phyloP scores from a whole-genome alignment of 1,140 invertebrate species.

The Drosophila willistoni region DNA sequence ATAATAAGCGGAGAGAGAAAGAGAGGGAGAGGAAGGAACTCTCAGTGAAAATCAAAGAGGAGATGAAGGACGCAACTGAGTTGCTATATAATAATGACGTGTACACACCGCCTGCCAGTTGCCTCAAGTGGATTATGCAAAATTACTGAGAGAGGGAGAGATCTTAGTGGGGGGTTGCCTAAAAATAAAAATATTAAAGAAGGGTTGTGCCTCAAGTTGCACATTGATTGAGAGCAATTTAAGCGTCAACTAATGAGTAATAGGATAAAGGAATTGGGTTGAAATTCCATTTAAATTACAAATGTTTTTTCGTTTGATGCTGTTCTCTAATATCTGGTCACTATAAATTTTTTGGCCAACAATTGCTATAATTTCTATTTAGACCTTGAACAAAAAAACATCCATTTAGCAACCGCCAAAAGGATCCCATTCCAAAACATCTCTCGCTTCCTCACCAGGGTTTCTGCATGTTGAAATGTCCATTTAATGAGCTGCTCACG shows the following conservation, averaged over 20 bases:
- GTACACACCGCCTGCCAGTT: conserved; percentile 24
- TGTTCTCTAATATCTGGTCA: neutral
- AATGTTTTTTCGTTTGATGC: neutral
- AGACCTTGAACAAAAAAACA: neutral
- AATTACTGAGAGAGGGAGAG: conserved; percentile 31
- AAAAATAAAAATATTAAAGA: neutral
- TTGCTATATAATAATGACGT: conserved; percentile 50
- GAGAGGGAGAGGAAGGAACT: neutral
- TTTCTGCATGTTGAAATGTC: neutral
- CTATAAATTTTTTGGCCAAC: neutral
- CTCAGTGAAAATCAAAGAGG: neutral
- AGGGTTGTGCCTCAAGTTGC: conserved; percentile 9
- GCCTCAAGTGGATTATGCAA: conserved; percentile 60
- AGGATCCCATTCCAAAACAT: neutral
- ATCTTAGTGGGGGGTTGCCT: conserved; percentile 21
- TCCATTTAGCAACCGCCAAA: conserved; percentile 36
- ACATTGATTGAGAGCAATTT: conserved; percentile 51
- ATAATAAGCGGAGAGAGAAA: conserved; percentile 33
- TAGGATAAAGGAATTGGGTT: neutral
- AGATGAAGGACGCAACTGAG: conserved; percentile 28
- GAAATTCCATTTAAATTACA: conserved; percentile 5
- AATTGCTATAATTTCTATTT: conserved; percentile 7
- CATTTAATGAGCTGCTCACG: conserved; percentile 65
- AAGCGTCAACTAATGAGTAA: conserved; percentile 15
- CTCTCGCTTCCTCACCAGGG: neutral